phyloP scores from a whole-genome alignment of 1,140 invertebrate species.

The Drosophila azteca region DNA sequence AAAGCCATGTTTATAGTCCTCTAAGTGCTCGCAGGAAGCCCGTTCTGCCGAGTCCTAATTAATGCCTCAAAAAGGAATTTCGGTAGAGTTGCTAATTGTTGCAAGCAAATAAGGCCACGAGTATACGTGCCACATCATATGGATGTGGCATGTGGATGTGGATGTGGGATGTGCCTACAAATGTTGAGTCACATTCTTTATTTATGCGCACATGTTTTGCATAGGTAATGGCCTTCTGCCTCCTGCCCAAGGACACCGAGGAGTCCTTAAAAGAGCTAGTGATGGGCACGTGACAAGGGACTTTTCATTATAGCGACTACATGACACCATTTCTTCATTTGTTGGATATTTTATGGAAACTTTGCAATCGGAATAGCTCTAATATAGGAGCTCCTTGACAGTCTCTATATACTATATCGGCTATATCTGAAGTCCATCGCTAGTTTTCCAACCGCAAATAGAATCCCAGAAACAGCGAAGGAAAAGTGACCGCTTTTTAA shows the following conservation, averaged over 20 bases:
- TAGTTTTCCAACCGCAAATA: no score
- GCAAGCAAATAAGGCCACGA: conserved; percentile 18
- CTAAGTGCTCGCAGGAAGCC: conserved; percentile 39
- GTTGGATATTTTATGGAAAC: no score
- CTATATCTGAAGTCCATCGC: no score
- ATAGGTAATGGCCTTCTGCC: conserved; percentile 56
- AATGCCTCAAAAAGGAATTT: conserved; percentile 38
- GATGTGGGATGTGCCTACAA: neutral
- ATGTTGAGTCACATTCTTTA: conserved; percentile 62
- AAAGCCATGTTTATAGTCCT: conserved; percentile 15
- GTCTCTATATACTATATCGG: no score
- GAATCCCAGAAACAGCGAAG: no score
- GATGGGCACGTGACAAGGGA: conserved; percentile 60
- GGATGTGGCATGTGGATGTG: neutral
- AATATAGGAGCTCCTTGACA: no score
- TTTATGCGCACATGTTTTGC: conserved; percentile 79
- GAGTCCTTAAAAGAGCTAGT: conserved; percentile 56
- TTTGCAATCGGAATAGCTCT: no score
- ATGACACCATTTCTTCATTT: neutral
- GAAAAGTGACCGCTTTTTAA: conserved; percentile 33
- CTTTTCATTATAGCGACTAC: neutral
- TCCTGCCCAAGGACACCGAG: conserved; percentile 31
- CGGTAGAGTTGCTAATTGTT: conserved; percentile 35
- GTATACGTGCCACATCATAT: conserved; percentile 18
- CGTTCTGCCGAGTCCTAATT: conserved; percentile 38